Evolutionary conservation across 2,113 vertebrate species (phyloP), one percentile per base, ranked within the genome.

Genomic region (Menidia beryllina): DNA sequence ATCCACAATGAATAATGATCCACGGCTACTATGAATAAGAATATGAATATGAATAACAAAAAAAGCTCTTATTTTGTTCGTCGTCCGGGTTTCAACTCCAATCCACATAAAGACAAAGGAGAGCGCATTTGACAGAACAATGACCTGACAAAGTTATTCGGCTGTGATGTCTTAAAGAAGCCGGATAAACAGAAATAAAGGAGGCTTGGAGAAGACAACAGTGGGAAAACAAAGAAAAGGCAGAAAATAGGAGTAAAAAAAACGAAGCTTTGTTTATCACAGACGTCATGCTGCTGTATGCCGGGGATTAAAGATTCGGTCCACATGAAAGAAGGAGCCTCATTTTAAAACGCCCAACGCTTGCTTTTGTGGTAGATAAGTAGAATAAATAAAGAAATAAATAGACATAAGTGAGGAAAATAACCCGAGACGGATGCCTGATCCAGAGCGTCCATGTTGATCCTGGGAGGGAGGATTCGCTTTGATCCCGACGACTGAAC

Each of bases 271-370:
- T 30, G 47, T 70, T 79, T 61, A 67, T 36, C 76, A 72, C 61
- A 52, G n/a, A n/a, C 47, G 71, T 66, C 63, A 38, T 1, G 2
- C 38, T 21, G 55, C 51, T 36, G 50, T 48, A 60, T 64, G 53
- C 19, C 10, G 49, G 53, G 69, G 75, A 81, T 75, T 79, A 79
- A 77, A 65, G 68, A 73, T 63, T 63, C 21, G 15, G 75, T 79
- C 75, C 80, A 76, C 69, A 71, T 77, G 70, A 84, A 78, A 67
- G 76, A 49, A 64, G 56, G 48, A 14, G 50, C 69, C 72, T 86
- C 79, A 79, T 85, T 83, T 86, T 61, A 41, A 77, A 81, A 24
- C 38, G 49, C 64, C 56, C 30, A 39, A 53, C 65, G 73, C 59
- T 56, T 25, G 63, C 51, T 20, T 84, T 82, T 67, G 76, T 75